phyloP scores from a whole-genome alignment of 1,140 invertebrate species.

The Drosophila kepulauana region DNA sequence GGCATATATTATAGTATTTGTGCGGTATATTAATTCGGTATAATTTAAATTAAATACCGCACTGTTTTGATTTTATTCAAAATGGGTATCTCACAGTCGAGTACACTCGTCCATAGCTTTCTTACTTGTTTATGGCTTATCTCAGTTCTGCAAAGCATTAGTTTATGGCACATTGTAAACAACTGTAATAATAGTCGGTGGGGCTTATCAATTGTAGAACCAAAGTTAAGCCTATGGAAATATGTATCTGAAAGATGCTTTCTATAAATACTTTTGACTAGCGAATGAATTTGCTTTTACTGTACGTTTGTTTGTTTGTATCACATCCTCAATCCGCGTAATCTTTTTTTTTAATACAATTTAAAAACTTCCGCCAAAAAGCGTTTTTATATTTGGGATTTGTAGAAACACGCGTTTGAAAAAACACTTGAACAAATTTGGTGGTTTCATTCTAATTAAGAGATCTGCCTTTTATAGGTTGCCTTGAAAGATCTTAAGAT shows the following conservation, averaged over 20 bases:
- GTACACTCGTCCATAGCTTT: too few relatives aligned
- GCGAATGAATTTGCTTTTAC: not conserved
- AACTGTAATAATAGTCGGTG: not conserved
- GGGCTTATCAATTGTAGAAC: not conserved
- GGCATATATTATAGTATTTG: too few relatives aligned
- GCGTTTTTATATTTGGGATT: slow-evolving; percentile 18
- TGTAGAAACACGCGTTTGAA: slow-evolving; percentile 28
- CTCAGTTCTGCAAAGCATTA: not conserved
- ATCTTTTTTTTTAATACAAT: slow-evolving; percentile 23
- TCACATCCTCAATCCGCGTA: slow-evolving; percentile 34
- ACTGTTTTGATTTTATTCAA: too few relatives aligned
- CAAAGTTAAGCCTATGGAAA: not conserved
- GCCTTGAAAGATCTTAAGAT: slow-evolving; percentile 26
- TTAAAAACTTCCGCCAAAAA: slow-evolving; percentile 32
- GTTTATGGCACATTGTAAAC: not conserved
- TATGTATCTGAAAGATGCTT: slow-evolving; percentile 3
- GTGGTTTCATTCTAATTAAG: slow-evolving; percentile 42
- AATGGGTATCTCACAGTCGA: too few relatives aligned
- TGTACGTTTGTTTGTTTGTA: slow-evolving; percentile 9
- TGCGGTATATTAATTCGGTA: too few relatives aligned
- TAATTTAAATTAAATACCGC: too few relatives aligned
- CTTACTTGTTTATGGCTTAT: not conserved
- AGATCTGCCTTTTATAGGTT: slow-evolving; percentile 17
- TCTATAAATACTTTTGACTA: slow-evolving; percentile 8
- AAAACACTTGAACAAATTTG: slow-evolving; percentile 41